Percentiles rank a stretch among this genome's conserved stretches.
Conservation (phyloP, 1,140 invertebrate species). For the Microvelia longipes region DNA sequence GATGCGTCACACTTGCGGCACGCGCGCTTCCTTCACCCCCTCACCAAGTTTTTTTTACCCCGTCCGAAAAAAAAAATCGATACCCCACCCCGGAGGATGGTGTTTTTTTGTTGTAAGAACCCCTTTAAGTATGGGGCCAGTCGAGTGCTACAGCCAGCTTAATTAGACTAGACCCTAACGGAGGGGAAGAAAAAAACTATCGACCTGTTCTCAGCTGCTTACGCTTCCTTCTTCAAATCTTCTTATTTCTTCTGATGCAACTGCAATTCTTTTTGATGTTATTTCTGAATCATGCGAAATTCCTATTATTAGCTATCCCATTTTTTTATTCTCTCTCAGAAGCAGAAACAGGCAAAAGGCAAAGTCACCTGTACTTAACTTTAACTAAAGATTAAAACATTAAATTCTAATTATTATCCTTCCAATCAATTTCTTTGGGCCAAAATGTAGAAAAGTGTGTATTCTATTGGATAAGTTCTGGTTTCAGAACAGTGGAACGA, state of each 20-base stretch:
- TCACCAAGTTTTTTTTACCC: neutral
- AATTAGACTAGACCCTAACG: constrained; percentile 2
- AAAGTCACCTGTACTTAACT: no score
- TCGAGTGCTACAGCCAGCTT: neutral
- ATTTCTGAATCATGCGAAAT: no score
- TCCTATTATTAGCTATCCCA: no score
- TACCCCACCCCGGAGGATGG: constrained; percentile 2
- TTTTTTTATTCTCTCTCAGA: no score
- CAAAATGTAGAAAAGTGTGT: no score
- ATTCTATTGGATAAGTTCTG: no score
- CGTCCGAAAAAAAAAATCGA: neutral
- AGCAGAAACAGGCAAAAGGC: no score
- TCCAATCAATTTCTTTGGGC: no score
- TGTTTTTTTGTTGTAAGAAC: neutral
- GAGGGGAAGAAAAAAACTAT: constrained; percentile 2
- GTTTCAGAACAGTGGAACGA: no score
- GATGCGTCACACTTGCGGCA: neutral
- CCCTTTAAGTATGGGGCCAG: constrained; percentile 1
- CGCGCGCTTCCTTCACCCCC: neutral
- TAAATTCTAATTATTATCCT: no score
- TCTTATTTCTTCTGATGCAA: neutral
- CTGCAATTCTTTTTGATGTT: neutral
- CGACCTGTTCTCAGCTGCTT: neutral
- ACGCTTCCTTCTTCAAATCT: neutral
- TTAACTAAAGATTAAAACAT: no score